A percentile compares a stretch with the other conserved stretches of the same genome.
phyloP scores from a whole-genome alignment of 2,113 vertebrate species.

The Fukomys damarensis region DNA sequence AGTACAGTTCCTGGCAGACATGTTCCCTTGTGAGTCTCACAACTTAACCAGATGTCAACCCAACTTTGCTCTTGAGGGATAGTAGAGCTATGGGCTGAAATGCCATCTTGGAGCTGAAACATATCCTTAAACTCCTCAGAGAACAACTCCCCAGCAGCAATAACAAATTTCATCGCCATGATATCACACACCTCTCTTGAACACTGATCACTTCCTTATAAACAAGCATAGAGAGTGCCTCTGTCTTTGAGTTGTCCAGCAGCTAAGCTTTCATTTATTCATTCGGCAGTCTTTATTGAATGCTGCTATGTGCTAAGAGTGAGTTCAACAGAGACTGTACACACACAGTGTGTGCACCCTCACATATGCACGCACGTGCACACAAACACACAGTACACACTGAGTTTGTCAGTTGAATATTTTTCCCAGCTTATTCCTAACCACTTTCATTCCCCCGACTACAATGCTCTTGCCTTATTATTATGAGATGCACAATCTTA shows the following conservation, averaged over 20 bases:
- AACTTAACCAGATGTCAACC: neutral
- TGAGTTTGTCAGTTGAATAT: neutral
- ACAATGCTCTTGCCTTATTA: neutral
- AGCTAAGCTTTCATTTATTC: neutral
- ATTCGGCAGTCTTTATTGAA: neutral
- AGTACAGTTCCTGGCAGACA: neutral
- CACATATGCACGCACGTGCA: neutral
- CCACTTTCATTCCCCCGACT: neutral
- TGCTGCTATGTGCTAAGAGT: neutral
- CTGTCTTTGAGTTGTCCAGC: neutral
- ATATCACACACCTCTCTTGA: neutral
- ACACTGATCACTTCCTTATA: neutral
- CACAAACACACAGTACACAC: neutral
- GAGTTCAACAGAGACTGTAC: neutral
- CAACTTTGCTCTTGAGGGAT: neutral
- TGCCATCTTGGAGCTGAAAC: neutral
- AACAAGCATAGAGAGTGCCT: neutral
- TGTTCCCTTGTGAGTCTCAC: neutral
- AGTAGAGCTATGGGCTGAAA: constrained; percentile 31
- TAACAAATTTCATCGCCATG: neutral
- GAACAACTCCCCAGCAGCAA: neutral
- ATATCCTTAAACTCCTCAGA: neutral
- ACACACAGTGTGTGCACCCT: neutral
- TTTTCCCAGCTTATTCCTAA: neutral
- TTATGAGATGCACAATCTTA: neutral